Evolutionary conservation across 2,113 vertebrate genomes (phyloP).

Genomic region (Platycercus adscitus): DNA sequence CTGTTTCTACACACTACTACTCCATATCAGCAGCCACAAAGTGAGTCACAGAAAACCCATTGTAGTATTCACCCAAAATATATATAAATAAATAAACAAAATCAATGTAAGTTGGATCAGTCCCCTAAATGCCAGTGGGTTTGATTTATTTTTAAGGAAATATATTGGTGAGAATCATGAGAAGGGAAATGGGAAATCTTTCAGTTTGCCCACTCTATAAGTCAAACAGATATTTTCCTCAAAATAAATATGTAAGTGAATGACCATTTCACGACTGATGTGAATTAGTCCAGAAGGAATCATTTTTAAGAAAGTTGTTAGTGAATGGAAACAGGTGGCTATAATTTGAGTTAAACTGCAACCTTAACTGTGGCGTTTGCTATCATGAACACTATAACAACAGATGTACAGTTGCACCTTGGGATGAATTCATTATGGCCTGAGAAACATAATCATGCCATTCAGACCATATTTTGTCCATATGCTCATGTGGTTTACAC

Average conservation of each 20-base stretch:
- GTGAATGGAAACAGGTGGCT: conserved; percentile 42
- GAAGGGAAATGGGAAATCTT: neutral
- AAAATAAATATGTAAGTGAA: conserved; percentile 1
- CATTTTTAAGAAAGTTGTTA: conserved; percentile 63
- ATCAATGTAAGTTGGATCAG: neutral
- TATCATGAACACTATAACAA: conserved; percentile 52
- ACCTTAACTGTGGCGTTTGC: conserved; percentile 51
- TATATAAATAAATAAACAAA: neutral
- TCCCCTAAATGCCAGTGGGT: neutral
- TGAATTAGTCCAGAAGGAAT: conserved; percentile 40
- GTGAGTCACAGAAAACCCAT: neutral
- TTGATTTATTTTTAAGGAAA: neutral
- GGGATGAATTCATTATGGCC: conserved; percentile 73
- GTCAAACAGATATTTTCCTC: neutral
- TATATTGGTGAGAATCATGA: neutral
- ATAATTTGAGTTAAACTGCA: conserved; percentile 55
- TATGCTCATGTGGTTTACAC: conserved; percentile 73
- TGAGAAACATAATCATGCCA: conserved; percentile 70
- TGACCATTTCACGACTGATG: neutral
- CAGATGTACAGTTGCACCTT: conserved; percentile 74
- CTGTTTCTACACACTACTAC: neutral
- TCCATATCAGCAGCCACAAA: neutral
- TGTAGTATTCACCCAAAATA: neutral
- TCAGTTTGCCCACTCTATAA: neutral
- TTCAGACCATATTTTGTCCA: conserved; percentile 74